phyloP scores from a whole-genome alignment of 2,797 vertebrate species.

The Oreortyx pictus region DNA sequence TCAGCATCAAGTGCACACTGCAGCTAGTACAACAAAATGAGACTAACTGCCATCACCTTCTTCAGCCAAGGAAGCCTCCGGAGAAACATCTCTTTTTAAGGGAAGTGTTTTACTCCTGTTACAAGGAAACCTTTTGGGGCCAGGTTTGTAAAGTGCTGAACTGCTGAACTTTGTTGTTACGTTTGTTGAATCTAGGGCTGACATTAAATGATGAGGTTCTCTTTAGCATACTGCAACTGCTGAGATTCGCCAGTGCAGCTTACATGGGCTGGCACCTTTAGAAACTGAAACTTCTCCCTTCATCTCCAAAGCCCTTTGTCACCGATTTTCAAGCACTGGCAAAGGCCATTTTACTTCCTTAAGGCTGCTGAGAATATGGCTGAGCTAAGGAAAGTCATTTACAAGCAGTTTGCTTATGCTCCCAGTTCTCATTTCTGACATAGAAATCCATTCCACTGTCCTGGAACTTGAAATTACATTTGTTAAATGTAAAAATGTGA shows the following conservation, averaged over 20 bases:
- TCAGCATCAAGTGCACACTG: background rate
- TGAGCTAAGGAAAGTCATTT: background rate
- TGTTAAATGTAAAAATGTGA: background rate
- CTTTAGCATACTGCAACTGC: background rate
- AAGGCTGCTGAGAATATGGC: background rate
- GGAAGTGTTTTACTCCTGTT: conserved; percentile 4
- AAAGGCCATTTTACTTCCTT: background rate
- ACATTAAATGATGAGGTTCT: background rate
- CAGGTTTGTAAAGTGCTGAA: background rate
- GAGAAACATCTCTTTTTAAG: background rate
- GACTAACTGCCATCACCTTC: background rate
- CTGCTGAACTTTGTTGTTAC: background rate
- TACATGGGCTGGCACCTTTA: background rate
- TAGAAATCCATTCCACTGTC: background rate
- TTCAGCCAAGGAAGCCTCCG: background rate
- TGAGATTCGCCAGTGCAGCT: background rate
- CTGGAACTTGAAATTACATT: background rate
- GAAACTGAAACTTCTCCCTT: background rate
- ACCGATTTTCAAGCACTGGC: background rate
- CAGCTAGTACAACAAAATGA: background rate
- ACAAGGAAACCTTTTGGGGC: background rate
- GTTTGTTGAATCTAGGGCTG: background rate
- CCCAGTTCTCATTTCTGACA: background rate
- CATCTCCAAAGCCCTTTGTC: background rate
- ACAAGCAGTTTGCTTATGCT: background rate